Conservation (phyloP, 2,797 vertebrate genomes). For the Lutjanus argentimaculatus region DNA sequence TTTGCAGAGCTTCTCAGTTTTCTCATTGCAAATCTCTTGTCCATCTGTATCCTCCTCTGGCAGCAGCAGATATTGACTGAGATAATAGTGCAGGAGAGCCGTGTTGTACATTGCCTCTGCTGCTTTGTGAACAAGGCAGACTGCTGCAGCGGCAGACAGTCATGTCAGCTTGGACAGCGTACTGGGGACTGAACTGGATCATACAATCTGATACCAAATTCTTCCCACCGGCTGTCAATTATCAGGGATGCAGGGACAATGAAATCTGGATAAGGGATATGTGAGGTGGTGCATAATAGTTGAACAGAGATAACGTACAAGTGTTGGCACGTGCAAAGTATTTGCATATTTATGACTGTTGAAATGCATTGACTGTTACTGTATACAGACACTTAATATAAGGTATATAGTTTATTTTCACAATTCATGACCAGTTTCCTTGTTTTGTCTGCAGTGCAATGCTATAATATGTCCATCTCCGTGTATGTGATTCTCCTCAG, state of each 20-base stretch:
- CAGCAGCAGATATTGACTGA: slow-evolving; percentile 71
- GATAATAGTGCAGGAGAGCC: slow-evolving; percentile 62
- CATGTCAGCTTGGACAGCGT: slow-evolving; percentile 63
- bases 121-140: slow-evolving; percentile 68
- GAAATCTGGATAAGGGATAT: slow-evolving; percentile 24
- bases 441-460: background rate
- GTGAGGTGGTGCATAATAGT: background rate
- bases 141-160: slow-evolving; percentile 58
- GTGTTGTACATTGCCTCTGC: slow-evolving; percentile 68
- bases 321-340: background rate
- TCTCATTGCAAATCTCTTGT: slow-evolving; percentile 55
- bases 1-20: slow-evolving; percentile 40
- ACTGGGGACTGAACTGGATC: slow-evolving; percentile 50
- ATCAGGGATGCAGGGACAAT: slow-evolving; percentile 31
- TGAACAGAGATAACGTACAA: background rate
- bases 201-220: slow-evolving; percentile 52
- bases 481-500: background rate
- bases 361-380: background rate
- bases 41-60: slow-evolving; percentile 68
- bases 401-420: background rate
- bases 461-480: background rate
- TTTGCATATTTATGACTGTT: background rate
- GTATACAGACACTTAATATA: background rate
- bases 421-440: background rate
- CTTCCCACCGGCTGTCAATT: slow-evolving; percentile 49